Base-by-base conservation (phyloP, 2,797 vertebrate species). In the Clarias pachynema region DNA sequence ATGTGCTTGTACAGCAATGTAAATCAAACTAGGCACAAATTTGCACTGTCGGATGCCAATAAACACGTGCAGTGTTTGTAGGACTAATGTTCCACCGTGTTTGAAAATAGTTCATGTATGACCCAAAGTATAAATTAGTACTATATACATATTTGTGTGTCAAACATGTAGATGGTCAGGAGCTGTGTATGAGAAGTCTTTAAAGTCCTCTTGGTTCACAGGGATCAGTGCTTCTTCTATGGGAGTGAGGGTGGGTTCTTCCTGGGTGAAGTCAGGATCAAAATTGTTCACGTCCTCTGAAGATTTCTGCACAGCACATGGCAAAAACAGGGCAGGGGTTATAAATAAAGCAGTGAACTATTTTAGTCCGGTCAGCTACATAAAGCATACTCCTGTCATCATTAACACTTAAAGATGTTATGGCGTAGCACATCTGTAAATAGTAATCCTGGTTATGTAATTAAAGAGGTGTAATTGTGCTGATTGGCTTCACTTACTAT, bases 231-330 rank as follows among this genome's bases (percentile, higher is more conserved):
- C 94, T 86, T 98, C 97, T 87, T 99, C 97, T 4, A 98, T 97
- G 20, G 97, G 98, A 0, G 98, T 99, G 89, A 99, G 96, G 53
- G 95, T 94, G 49, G 98, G 97, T 89, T 99, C 98, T 89, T 99
- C 98, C 89, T 97, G 97, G 86, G 97, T 98, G 88, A 99, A 99
- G 92, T 99, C 98, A 0, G 97, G 97, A 93, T 99, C 98, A 86
- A 99, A 99, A 93, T 99, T 99, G 94, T 97, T 98, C 89, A 99
- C 98, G 0, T 99, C 98, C 89, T 98, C 97, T 82, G 96, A 92
- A 22, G 97, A 96, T 96, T 99, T 99, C 98, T 99, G 94, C 5
- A 87, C 6, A 37, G 56, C 70, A 89, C 24, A 89, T 68, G 18
- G 49, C 44, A 79, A 82, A 83, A 82, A 83, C 79, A 75, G 68